Percentiles rank a stretch among this genome's conserved stretches.
These are phyloP conservation scores for Nomada ruficornis DNA, from an alignment of 2,888 invertebrate genomes.

Conservation along the genomic window DNA sequence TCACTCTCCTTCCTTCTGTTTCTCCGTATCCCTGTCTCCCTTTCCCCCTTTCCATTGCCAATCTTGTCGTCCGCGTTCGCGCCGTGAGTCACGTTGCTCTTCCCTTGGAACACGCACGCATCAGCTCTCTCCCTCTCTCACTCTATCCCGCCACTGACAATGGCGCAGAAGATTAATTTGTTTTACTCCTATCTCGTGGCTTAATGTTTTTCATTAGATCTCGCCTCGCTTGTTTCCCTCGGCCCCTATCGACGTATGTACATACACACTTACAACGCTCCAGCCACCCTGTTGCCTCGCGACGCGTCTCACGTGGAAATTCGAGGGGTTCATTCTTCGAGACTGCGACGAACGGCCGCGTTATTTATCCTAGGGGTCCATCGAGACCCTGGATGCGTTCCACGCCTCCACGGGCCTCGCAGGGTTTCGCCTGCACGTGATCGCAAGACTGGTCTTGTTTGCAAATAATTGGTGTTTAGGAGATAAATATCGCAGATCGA, in stretches of 20 bases:
- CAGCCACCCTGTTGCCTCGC: slow-evolving; percentile 15
- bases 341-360: slow-evolving; percentile 4
- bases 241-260: slow-evolving; percentile 18
- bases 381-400: not conserved
- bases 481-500: too few relatives aligned
- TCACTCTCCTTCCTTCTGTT: not conserved
- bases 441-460: not conserved
- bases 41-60: not conserved
- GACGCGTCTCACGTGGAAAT: not conserved
- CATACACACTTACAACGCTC: slow-evolving; percentile 42
- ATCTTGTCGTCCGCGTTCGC: slow-evolving; percentile 37
- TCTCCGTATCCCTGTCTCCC: not conserved
- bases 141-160: slow-evolving; percentile 30
- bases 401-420: not conserved
- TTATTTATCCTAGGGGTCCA: not conserved
- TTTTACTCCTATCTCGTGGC: slow-evolving; percentile 63
- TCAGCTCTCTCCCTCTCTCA: not conserved
- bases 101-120: slow-evolving; percentile 3
- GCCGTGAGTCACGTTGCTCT: slow-evolving; percentile 53
- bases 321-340: not conserved
- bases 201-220: slow-evolving; percentile 70
- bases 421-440: slow-evolving; percentile 33
- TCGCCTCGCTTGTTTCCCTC: slow-evolving; percentile 35
- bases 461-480: not conserved
- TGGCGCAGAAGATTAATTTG: slow-evolving; percentile 68